These are phyloP conservation scores for Acanthurus lineatus DNA, from an alignment of 2,797 vertebrate species.

Conservation along the genomic window DNA sequence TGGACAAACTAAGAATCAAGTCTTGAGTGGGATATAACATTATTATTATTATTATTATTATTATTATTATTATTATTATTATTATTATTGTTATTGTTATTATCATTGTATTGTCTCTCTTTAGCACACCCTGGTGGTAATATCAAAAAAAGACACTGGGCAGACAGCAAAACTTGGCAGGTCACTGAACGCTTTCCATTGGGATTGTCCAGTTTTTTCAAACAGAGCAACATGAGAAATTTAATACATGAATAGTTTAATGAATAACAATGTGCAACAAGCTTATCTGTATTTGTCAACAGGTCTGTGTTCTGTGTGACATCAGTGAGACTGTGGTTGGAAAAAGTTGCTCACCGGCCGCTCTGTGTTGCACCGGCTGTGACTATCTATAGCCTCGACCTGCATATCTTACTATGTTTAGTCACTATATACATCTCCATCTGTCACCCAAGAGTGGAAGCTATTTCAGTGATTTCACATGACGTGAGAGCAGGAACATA, in stretches of 20 bases:
- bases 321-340: conserved; percentile 49
- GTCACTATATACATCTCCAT: conserved; percentile 71
- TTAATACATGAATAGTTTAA: neutral
- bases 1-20: neutral
- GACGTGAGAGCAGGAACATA: conserved; percentile 39
- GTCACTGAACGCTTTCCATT: neutral
- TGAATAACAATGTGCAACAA: neutral
- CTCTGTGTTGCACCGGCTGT: conserved; percentile 48
- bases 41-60: too few species aligned
- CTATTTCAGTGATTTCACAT: conserved; percentile 73
- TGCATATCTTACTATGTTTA: conserved; percentile 81
- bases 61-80: neutral
- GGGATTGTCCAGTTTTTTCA: neutral
- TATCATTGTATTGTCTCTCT: neutral
- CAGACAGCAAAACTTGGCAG: neutral
- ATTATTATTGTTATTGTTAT: neutral
- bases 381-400: conserved; percentile 75
- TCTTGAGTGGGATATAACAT: too few species aligned
- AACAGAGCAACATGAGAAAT: neutral
- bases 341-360: conserved; percentile 69
- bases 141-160: neutral
- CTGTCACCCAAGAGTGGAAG: conserved; percentile 72
- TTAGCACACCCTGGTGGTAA: neutral
- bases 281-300: neutral
- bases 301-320: conserved; percentile 34